Conservation (phyloP, 2,888 invertebrate species). For the Heliconius aoede region DNA sequence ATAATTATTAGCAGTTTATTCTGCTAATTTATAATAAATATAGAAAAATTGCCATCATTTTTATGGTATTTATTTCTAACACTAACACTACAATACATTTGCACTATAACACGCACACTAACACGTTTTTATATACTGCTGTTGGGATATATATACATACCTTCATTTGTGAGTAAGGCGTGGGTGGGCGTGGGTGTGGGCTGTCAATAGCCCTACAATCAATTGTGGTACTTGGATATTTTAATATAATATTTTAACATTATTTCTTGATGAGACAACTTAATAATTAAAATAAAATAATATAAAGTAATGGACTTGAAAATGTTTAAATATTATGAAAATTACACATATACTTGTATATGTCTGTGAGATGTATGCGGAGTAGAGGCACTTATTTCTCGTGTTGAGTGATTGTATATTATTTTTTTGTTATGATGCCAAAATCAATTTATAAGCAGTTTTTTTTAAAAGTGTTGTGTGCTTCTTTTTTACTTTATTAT, state of each 20-base stretch:
- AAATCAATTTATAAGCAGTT: no score
- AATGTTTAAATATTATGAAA: no score
- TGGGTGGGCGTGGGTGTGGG: conserved; percentile 3
- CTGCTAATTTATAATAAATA: no score
- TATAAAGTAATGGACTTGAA: no score
- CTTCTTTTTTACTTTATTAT: neutral
- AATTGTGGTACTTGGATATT: neutral
- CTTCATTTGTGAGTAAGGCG: neutral
- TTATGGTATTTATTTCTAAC: neutral
- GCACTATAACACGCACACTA: neutral
- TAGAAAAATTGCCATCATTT: no score
- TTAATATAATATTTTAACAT: neutral
- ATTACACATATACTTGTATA: neutral
- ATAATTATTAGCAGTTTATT: no score
- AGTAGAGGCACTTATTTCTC: neutral
- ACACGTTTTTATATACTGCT: neutral
- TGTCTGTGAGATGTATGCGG: neutral
- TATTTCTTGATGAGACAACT: neutral
- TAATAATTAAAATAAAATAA: neutral
- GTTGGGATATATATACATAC: neutral
- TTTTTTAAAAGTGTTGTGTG: neutral
- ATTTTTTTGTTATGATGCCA: neutral
- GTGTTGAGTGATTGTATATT: neutral
- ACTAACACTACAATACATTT: neutral
- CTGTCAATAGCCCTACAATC: neutral